These are phyloP conservation scores for Eueremaeus valkanovi DNA, from an alignment of 2,888 invertebrate species.

Conservation along the genomic window DNA sequence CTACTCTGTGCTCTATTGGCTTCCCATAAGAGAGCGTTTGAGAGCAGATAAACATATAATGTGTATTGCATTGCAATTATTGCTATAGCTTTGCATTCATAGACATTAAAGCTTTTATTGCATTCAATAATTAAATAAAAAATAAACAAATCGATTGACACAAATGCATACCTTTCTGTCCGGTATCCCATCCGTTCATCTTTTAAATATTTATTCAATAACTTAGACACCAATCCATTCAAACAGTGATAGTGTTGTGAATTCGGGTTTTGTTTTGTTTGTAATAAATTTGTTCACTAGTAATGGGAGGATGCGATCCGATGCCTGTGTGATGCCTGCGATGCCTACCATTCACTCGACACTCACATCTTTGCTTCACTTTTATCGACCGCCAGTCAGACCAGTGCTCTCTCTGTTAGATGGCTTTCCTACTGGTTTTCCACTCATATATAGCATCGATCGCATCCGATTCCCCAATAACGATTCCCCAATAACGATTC, in stretches of 20 bases:
- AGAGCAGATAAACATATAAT: slow-evolving; percentile 24
- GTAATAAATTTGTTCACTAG: neutral
- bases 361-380: slow-evolving; percentile 27
- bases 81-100: neutral
- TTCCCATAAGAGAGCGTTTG: neutral
- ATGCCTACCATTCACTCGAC: slow-evolving; percentile 4
- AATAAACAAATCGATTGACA: neutral
- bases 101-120: neutral
- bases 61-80: slow-evolving; percentile 25
- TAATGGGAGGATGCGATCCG: slow-evolving; percentile 27
- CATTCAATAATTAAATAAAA: neutral
- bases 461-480: too few relatives aligned
- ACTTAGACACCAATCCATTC: neutral
- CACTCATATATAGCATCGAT: neutral
- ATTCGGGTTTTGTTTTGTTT: slow-evolving; percentile 26
- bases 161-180: neutral
- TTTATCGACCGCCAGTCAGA: slow-evolving; percentile 30
- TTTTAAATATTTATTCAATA: slow-evolving; percentile 23
- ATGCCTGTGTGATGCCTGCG: too few relatives aligned
- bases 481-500: too few relatives aligned
- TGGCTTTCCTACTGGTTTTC: slow-evolving; percentile 22
- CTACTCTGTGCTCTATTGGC: neutral
- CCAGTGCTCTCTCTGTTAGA: slow-evolving; percentile 22
- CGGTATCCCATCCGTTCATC: slow-evolving; percentile 25
- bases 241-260: neutral